These are phyloP conservation scores for Perithous albicinctus DNA, from an alignment of 2,888 invertebrate genomes.

Conservation along the genomic window DNA sequence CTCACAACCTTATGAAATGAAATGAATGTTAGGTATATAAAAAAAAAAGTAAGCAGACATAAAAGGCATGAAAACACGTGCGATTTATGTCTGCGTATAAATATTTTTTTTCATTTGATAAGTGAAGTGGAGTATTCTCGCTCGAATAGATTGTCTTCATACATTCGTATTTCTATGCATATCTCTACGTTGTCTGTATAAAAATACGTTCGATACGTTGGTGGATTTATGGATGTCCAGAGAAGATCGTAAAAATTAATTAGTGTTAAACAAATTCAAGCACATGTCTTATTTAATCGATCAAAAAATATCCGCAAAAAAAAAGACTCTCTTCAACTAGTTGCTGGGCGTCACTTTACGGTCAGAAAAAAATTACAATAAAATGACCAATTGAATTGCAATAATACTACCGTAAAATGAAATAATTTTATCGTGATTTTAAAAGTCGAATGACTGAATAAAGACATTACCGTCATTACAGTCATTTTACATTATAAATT, in stretches of 20 bases:
- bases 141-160: not conserved
- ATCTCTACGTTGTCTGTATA: not conserved
- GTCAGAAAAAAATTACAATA: no score
- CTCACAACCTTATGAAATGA: not conserved
- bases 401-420: no score
- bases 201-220: not conserved
- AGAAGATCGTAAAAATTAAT: conserved; percentile 1
- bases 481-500: no score
- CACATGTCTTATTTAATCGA: no score
- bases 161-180: not conserved
- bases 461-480: no score
- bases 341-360: no score
- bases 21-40: not conserved
- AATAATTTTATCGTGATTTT: no score
- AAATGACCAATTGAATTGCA: no score
- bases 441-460: no score
- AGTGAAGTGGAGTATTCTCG: not conserved
- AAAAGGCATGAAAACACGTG: not conserved
- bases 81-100: not conserved
- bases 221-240: not conserved
- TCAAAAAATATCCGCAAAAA: not conserved
- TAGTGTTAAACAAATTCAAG: not conserved
- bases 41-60: not conserved
- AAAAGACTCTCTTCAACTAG: not conserved
- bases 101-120: not conserved